Evolutionary conservation across 2,888 invertebrate genomes (phyloP), one percentile per base, ranked within the genome.

Genomic region (Drosophila peninsularis): DNA sequence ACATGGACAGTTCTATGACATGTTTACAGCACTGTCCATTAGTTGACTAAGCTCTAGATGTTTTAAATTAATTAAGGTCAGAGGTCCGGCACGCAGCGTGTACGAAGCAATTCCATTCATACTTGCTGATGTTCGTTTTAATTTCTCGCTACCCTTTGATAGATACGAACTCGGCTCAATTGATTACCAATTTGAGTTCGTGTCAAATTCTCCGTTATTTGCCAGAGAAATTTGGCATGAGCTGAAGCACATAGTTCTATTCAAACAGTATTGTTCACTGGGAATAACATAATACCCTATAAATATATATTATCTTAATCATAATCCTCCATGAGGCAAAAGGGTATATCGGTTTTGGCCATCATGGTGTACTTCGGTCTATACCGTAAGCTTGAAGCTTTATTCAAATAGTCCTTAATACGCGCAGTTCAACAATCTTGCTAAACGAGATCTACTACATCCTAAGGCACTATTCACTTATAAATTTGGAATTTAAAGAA

Each of bases 1-100:
- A 39, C 41, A 71, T 64, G 64, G 45, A 69, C 56, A 63, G 56
- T 44, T 41, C 61, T 37, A 49, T 57, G 55, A 58, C 65, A 58
- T 68, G 68, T 71, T 77, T 32, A 41, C 61, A 54, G 47, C 57
- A 56, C 37, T 42, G 61, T 62, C 74, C 62, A 78, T 73, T 75
- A 75, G 58, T 62, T 61, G 62, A 62, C 65, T 65, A 50, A 78
- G 61, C 69, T 68, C 19, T 47, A 41, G 47, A 69, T 71, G 52
- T 67, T 79, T 78, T 78, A 75, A 77, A 80, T 81, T 81, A 83
- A 86, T 86, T 85, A 83, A 83, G 80, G 72, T 69, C 73, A 75
- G 57, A 74, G 32, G 67, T 13, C 64, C 50, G 70, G 65, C 65
- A 54, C 62, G 57, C 76, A 80, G 83, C 86, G 86, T 82, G 86